Base-by-base conservation (phyloP, 2,113 vertebrate species). In the Micromys minutus region DNA sequence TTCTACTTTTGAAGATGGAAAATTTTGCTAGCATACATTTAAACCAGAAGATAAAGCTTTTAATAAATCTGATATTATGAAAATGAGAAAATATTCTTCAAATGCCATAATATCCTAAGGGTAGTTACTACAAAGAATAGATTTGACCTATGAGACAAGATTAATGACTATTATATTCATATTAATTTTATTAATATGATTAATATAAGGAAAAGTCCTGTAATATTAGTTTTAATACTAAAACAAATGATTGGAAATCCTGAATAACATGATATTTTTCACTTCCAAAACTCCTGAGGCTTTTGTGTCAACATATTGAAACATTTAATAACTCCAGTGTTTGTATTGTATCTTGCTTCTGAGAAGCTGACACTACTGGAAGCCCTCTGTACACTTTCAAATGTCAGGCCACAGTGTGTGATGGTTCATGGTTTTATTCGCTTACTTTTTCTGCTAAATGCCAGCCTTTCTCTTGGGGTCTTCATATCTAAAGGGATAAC, bases 291-390 rank as follows among this genome's bases (percentile, higher is more conserved):
- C 93, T 96, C 90, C 85, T 19, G 93, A 88, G 90, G 88, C 45
- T 93, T 89, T 72, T 21, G 71, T 96, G 90, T 94, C 93, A 96
- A 92, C 88, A 89, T 3, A 7, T 10, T 93, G 95, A 77, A 96
- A 97, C 92, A 88, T 97, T 97, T 96, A 97, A 96, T 97, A 97
- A 96, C 92, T 69, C 16, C 31, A 55, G 0, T 95, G 95, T 96
- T 97, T 96, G 92, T 86, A 80, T 95, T 95, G 67, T 91, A 16
- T 42, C 84, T 75, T 45, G 61, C 69, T 65, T 94, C 39, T 88
- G 90, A 90, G 69, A 87, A 69, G 31, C 63, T 93, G 52, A 76
- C 87, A 75, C 45, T 63, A 90, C 67, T 87, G 76, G 83, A 89
- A 94, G 83, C 95, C 63, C 52, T 93, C 55, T 94, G 94, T 71